Percentiles rank a stretch among this genome's conserved stretches.
Evolutionary conservation across 2,888 invertebrate species (phyloP).

Genomic region (Chrysolina oricalcia): DNA sequence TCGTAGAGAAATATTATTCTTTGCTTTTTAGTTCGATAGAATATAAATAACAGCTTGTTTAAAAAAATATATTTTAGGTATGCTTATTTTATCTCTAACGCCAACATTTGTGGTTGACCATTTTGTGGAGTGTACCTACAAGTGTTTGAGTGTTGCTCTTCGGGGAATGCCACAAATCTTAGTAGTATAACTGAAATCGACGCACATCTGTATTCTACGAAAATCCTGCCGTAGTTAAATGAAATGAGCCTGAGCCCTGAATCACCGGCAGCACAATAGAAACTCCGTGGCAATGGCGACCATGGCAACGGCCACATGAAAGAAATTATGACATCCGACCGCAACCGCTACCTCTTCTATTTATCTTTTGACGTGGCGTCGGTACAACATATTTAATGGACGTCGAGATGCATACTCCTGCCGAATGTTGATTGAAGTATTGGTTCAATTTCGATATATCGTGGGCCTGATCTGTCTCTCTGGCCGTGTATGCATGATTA

Average conservation of each 20-base stretch:
- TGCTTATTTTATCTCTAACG: too few species aligned
- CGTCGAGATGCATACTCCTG: background rate
- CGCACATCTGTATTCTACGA: background rate
- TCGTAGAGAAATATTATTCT: too few species aligned
- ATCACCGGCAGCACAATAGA: constrained; percentile 8
- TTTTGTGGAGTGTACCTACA: background rate
- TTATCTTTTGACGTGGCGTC: constrained; percentile 21
- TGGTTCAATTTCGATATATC: constrained; percentile 6
- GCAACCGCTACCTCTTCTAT: constrained; percentile 20
- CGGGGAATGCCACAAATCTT: background rate
- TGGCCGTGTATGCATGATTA: background rate
- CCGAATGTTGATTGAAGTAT: constrained; percentile 3
- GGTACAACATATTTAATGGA: constrained; percentile 24
- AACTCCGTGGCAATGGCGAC: constrained; percentile 12
- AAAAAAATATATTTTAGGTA: too few species aligned
- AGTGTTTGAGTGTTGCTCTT: background rate
- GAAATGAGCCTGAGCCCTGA: background rate
- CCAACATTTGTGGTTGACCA: background rate
- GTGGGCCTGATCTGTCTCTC: constrained; percentile 2
- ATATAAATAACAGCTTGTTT: too few species aligned
- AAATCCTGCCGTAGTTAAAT: background rate
- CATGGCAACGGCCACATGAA: constrained; percentile 23
- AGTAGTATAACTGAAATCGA: background rate
- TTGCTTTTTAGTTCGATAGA: too few species aligned
- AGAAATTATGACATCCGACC: constrained; percentile 11